Evolutionary conservation across 2,888 invertebrate genomes (phyloP).

Genomic region (Tachystola acroxantha): DNA sequence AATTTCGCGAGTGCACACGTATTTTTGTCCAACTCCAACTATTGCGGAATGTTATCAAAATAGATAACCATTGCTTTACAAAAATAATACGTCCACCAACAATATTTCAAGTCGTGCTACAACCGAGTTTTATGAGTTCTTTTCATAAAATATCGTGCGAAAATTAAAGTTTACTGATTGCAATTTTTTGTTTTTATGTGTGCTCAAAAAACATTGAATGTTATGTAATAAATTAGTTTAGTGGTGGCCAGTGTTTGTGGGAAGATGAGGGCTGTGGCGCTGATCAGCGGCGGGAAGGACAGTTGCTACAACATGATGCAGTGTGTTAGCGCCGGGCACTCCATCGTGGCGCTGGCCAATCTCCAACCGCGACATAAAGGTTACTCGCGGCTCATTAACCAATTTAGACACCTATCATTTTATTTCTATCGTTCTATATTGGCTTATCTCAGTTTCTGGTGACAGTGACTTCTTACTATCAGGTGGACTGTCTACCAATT

Average conservation of each 20-base stretch:
- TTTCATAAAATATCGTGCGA: too few species aligned
- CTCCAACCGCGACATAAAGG: conserved; percentile 91
- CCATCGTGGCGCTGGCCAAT: conserved; percentile 97
- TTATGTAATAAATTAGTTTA: conserved; percentile 64
- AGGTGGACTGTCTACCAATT: too few species aligned
- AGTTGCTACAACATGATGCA: conserved; percentile 99
- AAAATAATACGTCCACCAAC: too few species aligned
- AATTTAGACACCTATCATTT: conserved; percentile 1
- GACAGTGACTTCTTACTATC: too few species aligned
- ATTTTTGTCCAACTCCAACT: conserved; percentile 37
- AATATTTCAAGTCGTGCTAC: too few species aligned
- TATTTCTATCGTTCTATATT: not conserved
- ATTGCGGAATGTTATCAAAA: conserved; percentile 61
- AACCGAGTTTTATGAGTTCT: too few species aligned
- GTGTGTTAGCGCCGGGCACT: conserved; percentile 96
- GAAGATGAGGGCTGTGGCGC: conserved; percentile 91
- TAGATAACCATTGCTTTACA: conserved; percentile 44
- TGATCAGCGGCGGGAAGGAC: conserved; percentile 99
- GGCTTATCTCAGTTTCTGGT: not conserved
- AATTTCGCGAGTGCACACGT: conserved; percentile 7
- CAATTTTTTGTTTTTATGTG: conserved; percentile 31
- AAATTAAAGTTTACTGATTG: not conserved
- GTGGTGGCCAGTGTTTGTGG: conserved; percentile 35
- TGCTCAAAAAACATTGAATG: conserved; percentile 55
- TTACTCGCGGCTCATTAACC: conserved; percentile 35